Evolutionary conservation across 2,888 invertebrate genomes (phyloP), one percentile per base, ranked within the genome.

Genomic region (Lasiommata megera): DNA sequence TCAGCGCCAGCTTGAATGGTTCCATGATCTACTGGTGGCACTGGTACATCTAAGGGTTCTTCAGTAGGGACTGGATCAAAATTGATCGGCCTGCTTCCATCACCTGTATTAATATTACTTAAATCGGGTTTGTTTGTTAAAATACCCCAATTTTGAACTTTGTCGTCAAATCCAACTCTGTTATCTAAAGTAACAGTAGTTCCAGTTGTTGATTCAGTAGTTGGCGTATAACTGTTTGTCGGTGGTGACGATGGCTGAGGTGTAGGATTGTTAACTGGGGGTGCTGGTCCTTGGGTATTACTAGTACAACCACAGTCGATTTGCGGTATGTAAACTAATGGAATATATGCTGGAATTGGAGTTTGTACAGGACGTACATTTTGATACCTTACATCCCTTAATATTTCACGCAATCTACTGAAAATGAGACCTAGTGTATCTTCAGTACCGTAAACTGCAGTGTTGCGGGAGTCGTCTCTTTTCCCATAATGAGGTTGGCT

Each of bases 81-180:
- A 1, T 82, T 82, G 36, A 89, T 80, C 5, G 87, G 87, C 61
- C 88, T 78, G 2, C 74, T 61, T n/a, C 77, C 79, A 53, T 79
- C 77, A 6, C 58, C 64, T 36, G 74, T 73, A 64, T 80, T 65
- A 34, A 67, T 58, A 60, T 69, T 67, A 60, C 68, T 67, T 1
- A 70, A 65, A 0, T 76, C 72, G 3, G 77, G 65, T 18, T 81
- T 82, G 62, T 78, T 77, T 5, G 72, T 47, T 1, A 77, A 62
- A 1, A 79, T 54, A 1, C 84, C 85, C 80, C 82, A 82, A 58
- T 80, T 85, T 62, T 78, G 81, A 47, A 76, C 74, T 1, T 73
- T 67, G 53, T 87, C 84, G 0, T 82, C 80, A 68, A 79, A 69
- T 7, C 66, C 73, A 1, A 79, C 74, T 36, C 87, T 77, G 12